Conservation (phyloP, 2,888 invertebrate species). For the Sphaerophoria rueppellii region DNA sequence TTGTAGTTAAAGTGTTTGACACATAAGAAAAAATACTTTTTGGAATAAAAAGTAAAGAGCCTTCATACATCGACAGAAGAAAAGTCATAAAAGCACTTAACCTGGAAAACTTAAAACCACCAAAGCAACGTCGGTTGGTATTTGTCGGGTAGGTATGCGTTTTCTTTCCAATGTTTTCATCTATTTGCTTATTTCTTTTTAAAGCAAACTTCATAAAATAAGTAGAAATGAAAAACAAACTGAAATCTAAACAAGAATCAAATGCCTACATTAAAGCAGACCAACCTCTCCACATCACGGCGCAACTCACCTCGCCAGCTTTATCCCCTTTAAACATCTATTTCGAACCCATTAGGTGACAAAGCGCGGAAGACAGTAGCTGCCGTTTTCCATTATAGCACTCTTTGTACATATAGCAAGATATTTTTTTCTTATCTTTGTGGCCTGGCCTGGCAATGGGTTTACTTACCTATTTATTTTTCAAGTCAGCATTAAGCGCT, state of each 20-base stretch:
- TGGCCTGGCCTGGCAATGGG: conserved; percentile 33
- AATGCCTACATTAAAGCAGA: background rate
- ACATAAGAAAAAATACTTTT: no score
- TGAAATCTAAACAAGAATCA: conserved; percentile 41
- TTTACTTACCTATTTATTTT: conserved; percentile 31
- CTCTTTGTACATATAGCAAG: conserved; percentile 60
- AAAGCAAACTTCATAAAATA: conserved; percentile 24
- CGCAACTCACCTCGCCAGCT: background rate
- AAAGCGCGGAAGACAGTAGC: conserved; percentile 71
- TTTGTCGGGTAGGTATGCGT: no score
- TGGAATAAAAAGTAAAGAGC: no score
- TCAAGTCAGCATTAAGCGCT: conserved; percentile 66
- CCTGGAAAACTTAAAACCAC: no score
- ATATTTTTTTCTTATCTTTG: conserved; percentile 41
- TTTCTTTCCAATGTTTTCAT: background rate
- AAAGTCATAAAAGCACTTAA: no score
- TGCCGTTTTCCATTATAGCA: conserved; percentile 66
- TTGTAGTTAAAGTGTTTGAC: no score
- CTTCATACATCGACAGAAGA: no score
- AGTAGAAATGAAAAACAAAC: conserved; percentile 14
- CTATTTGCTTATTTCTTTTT: background rate
- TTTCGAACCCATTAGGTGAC: conserved; percentile 61
- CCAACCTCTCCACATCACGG: background rate
- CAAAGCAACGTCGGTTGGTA: no score
- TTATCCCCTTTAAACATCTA: conserved; percentile 43